A percentile compares a stretch with the other conserved stretches of the same genome.
phyloP scores from a whole-genome alignment of 2,797 vertebrate genomes.

The Gymnocypris eckloni region DNA sequence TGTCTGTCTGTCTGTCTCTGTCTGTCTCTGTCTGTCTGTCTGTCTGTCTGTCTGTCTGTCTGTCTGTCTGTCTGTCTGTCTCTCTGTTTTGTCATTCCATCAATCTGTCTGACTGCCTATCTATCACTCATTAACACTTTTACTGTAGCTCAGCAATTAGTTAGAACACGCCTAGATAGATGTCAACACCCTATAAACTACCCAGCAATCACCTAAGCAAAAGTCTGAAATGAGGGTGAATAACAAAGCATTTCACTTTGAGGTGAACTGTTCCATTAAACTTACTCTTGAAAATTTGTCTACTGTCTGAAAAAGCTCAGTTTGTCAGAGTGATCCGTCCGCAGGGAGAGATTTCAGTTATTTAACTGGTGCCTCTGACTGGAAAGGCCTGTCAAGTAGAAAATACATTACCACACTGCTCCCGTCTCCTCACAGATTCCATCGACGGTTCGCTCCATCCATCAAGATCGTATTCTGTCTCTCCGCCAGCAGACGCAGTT shows the following conservation, averaged over 20 bases:
- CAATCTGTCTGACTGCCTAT: neutral
- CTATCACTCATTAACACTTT: neutral
- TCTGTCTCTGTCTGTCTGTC: neutral
- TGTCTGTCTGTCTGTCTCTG: accelerated
- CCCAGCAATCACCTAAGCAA: neutral
- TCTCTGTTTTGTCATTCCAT: neutral
- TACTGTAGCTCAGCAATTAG: neutral
- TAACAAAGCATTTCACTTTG: neutral
- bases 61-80: neutral
- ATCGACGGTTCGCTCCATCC: conserved; percentile 97
- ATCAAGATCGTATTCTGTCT: conserved; percentile 98
- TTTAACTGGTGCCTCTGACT: neutral
- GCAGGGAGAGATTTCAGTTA: neutral
- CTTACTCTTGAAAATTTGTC: neutral
- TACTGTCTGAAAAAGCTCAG: neutral
- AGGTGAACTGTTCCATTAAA: neutral
- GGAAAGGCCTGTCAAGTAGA: conserved; percentile 3
- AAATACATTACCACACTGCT: neutral
- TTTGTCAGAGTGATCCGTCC: neutral
- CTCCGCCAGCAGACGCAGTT: conserved; percentile 99
- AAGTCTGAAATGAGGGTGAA: neutral
- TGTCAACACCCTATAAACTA: neutral
- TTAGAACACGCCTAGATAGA: neutral
- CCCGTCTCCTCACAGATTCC: conserved; percentile 84
- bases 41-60: neutral